Conservation (phyloP, 1,140 invertebrate genomes). For the Phymorhynchus buccinoides region DNA sequence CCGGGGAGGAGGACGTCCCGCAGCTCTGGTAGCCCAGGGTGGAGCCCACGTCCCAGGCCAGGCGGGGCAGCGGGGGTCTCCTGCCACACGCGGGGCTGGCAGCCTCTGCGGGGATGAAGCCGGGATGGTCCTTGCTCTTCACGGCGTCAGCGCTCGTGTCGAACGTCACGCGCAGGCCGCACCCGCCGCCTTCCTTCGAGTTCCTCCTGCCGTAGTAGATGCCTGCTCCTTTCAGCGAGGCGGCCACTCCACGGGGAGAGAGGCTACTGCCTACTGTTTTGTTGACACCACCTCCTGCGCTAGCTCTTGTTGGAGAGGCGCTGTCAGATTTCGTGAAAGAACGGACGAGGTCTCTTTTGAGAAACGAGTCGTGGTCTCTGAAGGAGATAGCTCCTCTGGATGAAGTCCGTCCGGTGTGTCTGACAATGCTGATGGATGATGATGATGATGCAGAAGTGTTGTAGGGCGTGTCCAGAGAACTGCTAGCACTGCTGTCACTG, state of each 20-base stretch:
- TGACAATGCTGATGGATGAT: slow-evolving; percentile 17
- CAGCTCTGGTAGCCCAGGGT: background rate
- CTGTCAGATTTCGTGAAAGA: background rate
- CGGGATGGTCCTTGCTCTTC: background rate
- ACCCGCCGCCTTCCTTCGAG: background rate
- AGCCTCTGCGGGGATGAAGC: background rate
- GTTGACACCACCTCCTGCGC: background rate
- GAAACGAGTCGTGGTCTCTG: background rate
- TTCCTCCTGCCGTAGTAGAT: background rate
- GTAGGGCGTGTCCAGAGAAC: background rate
- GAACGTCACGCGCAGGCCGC: slow-evolving; percentile 25
- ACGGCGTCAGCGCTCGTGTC: background rate
- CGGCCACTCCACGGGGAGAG: background rate
- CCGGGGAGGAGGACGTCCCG: background rate
- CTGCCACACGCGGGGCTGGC: background rate
- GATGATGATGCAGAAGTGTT: slow-evolving; percentile 17
- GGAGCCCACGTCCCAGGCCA: background rate
- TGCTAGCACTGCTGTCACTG: background rate
- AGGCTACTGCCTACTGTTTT: background rate
- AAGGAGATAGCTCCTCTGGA: background rate
- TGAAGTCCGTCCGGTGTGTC: background rate
- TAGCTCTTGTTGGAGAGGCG: background rate
- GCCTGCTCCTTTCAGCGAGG: background rate
- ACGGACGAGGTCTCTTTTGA: background rate
- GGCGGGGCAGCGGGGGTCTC: background rate